These are phyloP conservation scores for Lagria hirta DNA, from an alignment of 2,888 invertebrate species.

Conservation along the genomic window DNA sequence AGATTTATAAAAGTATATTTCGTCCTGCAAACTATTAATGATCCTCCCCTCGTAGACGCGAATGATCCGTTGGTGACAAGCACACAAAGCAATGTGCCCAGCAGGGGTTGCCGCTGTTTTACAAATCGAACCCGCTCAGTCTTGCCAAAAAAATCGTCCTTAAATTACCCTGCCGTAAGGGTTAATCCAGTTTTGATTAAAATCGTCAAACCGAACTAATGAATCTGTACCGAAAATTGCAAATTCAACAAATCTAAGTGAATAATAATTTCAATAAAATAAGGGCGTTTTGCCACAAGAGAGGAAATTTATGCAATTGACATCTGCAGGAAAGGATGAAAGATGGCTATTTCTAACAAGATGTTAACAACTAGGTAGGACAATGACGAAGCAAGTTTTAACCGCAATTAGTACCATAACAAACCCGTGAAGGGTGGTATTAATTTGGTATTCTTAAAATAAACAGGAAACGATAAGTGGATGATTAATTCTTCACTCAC, in stretches of 20 bases:
- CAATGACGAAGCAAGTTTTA: constrained; percentile 26
- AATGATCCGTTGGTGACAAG: constrained; percentile 52
- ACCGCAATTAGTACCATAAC: constrained; percentile 25
- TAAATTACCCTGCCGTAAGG: constrained; percentile 28
- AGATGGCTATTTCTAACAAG: constrained; percentile 13
- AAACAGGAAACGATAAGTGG: constrained; percentile 45
- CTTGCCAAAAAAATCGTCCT: constrained; percentile 27
- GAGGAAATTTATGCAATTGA: too few species aligned
- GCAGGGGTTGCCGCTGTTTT: constrained; percentile 45
- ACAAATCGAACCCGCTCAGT: constrained; percentile 33
- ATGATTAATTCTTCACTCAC: constrained; percentile 37
- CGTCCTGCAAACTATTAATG: constrained; percentile 37
- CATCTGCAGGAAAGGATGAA: too few species aligned
- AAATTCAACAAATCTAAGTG: too few species aligned
- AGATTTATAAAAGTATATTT: too few species aligned
- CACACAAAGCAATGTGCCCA: constrained; percentile 48
- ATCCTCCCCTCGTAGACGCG: constrained; percentile 35
- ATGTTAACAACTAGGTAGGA: constrained; percentile 23
- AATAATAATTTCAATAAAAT: constrained; percentile 1
- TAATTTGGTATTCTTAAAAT: constrained; percentile 36
- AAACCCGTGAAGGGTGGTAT: constrained; percentile 24
- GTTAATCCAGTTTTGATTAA: constrained; percentile 33
- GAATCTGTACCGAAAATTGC: constrained; percentile 27
- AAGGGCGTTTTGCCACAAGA: too few species aligned
- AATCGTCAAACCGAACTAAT: constrained; percentile 29